Evolutionary conservation across 2,888 invertebrate genomes (phyloP).

Genomic region (Aquatica leii): DNA sequence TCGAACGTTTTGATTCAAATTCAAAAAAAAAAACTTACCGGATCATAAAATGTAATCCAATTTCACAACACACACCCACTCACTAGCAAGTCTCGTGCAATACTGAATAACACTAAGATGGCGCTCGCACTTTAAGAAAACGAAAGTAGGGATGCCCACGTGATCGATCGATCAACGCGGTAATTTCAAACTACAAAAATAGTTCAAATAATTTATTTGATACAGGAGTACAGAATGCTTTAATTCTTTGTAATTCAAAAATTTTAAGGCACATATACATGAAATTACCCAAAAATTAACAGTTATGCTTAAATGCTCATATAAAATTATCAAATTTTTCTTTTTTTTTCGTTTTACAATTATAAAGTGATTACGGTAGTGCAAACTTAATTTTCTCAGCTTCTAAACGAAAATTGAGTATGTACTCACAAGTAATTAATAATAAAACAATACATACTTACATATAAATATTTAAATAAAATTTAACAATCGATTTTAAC

Average conservation of each 20-base stretch:
- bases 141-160: slow-evolving; percentile 18
- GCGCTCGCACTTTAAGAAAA: slow-evolving; percentile 38
- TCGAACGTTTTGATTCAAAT: too few relatives aligned
- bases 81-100: slow-evolving; percentile 47
- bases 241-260: slow-evolving; percentile 20
- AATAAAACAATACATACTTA: slow-evolving; percentile 24
- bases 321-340: slow-evolving; percentile 17
- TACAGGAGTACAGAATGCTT: slow-evolving; percentile 30
- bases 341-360: neutral
- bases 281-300: slow-evolving; percentile 6
- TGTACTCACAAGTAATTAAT: neutral
- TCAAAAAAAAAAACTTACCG: slow-evolving; percentile 43
- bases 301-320: slow-evolving; percentile 3
- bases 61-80: slow-evolving; percentile 53
- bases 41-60: slow-evolving; percentile 45
- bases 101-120: slow-evolving; percentile 48
- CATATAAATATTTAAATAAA: slow-evolving; percentile 37
- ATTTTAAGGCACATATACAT: slow-evolving; percentile 30
- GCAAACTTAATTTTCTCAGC: neutral
- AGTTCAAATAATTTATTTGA: slow-evolving; percentile 27
- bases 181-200: neutral
- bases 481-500: slow-evolving; percentile 28
- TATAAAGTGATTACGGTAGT: slow-evolving; percentile 2
- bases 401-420: neutral
- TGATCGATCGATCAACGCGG: slow-evolving; percentile 6